A percentile compares a stretch with the other conserved stretches of the same genome.
Evolutionary conservation across 2,113 vertebrate genomes (phyloP).

Genomic region (Phaethornis superciliosus): DNA sequence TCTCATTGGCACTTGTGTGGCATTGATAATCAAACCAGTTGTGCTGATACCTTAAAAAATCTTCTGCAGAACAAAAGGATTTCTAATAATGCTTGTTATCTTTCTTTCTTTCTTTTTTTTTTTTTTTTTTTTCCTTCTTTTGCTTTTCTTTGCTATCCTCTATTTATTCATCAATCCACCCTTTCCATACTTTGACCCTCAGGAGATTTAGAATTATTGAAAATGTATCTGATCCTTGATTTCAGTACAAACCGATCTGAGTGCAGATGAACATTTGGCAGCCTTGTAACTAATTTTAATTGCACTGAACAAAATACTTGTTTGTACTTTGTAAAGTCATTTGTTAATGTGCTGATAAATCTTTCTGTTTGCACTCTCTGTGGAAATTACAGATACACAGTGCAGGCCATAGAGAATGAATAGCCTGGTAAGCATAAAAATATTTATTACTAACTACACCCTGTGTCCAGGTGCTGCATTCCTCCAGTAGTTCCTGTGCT

Average conservation of each 20-base stretch:
- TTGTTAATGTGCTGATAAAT: background rate
- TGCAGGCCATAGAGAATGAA: background rate
- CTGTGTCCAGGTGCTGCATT: background rate
- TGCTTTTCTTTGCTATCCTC: background rate
- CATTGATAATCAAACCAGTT: background rate
- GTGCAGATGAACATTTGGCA: background rate
- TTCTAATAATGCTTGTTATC: background rate
- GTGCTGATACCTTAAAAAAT: background rate
- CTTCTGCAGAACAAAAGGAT: background rate
- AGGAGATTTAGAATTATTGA: background rate
- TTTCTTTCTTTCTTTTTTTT: background rate
- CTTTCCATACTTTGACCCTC: background rate
- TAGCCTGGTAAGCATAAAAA: background rate
- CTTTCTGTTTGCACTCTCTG: background rate
- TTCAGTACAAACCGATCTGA: background rate
- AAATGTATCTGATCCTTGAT: background rate
- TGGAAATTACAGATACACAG: background rate
- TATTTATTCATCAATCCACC: background rate
- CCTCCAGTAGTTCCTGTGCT: background rate
- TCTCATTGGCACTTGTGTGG: background rate
- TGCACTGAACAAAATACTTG: background rate
- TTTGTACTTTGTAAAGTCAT: slow-evolving; percentile 7
- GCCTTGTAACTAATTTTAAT: background rate
- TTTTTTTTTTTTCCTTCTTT: background rate
- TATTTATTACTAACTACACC: background rate